Conservation (phyloP, 2,888 invertebrate genomes). For the Spodoptera picta region DNA sequence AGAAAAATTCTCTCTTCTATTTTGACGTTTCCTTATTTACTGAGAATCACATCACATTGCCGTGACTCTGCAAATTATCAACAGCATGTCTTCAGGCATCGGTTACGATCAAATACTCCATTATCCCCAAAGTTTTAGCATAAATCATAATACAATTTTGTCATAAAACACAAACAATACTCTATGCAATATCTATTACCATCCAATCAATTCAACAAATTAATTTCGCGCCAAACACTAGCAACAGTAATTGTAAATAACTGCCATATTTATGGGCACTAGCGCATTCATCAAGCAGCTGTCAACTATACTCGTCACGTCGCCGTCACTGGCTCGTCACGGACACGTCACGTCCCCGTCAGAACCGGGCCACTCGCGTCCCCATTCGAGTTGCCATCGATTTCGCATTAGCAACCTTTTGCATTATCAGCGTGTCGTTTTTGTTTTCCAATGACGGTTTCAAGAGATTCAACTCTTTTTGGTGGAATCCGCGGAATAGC, state of each 20-base stretch:
- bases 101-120: too few species aligned
- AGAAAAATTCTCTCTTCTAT: too few species aligned
- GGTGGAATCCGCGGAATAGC: slow-evolving; percentile 19
- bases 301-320: slow-evolving; percentile 55
- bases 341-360: slow-evolving; percentile 42
- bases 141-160: too few species aligned
- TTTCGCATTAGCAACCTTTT: slow-evolving; percentile 78
- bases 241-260: slow-evolving; percentile 46
- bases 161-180: not conserved
- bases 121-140: too few species aligned
- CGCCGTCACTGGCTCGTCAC: slow-evolving; percentile 46
- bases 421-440: slow-evolving; percentile 64
- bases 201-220: slow-evolving; percentile 18
- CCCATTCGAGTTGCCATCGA: slow-evolving; percentile 67
- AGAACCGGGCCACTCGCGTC: slow-evolving; percentile 47
- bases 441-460: slow-evolving; percentile 55
- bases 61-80: too few species aligned
- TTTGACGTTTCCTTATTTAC: too few species aligned
- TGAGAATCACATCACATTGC: too few species aligned
- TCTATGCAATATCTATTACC: not conserved
- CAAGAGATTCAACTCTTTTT: slow-evolving; percentile 35
- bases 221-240: slow-evolving; percentile 13
- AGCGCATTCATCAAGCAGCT: slow-evolving; percentile 55
- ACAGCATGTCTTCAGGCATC: too few species aligned
- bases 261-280: slow-evolving; percentile 41